Base-by-base conservation (phyloP, 2,888 invertebrate species). In the Nomada fabriciana region DNA sequence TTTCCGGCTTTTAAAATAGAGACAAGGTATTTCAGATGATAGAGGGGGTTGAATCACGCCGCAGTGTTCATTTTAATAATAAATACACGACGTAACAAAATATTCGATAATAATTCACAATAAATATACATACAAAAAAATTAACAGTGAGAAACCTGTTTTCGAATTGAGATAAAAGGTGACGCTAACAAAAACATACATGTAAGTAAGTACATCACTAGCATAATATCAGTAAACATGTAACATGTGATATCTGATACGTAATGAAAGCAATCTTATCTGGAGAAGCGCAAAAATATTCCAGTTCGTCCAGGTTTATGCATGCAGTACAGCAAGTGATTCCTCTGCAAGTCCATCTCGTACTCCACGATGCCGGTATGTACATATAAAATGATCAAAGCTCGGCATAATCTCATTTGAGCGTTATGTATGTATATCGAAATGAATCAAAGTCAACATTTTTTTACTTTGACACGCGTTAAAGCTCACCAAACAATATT, bases 301-400 rank as follows among this genome's bases (percentile, higher is more conserved):
- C 65, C 57, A 47, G 65, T 36, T n/a, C 67, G 5, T 25, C 25
- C n/a, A 15, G 25, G 43, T 53, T 25, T 0, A 1, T 42, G 52
- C 67, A 1, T 42, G 57, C 67, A 74, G 20, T 67, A 43, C 2
- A 11, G 47, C 23, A 63, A 52, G 53, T 47, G 57, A 13, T 63
- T 63, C 36, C 71, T 63, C 7, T 29, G 23, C 43, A 42, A 25
- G 52, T 68, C 36, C 60, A 23, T 5, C 23, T 42, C 63, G 0
- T 36, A 23, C 1, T 75, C 43, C 47, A 59, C 18, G 25, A 75
- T 82, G 82, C n/a, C 76, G 76, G 82, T 81, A 82, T 23, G 81
- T 82, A 82, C 23, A 7, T 23, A 42, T 3, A 20, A 53, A 15
- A 52, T 25, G 2, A 23, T 52, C 36, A 7, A 36, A 9, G 7